phyloP scores from a whole-genome alignment of 2,797 vertebrate species.

The Rhincodon typus region DNA sequence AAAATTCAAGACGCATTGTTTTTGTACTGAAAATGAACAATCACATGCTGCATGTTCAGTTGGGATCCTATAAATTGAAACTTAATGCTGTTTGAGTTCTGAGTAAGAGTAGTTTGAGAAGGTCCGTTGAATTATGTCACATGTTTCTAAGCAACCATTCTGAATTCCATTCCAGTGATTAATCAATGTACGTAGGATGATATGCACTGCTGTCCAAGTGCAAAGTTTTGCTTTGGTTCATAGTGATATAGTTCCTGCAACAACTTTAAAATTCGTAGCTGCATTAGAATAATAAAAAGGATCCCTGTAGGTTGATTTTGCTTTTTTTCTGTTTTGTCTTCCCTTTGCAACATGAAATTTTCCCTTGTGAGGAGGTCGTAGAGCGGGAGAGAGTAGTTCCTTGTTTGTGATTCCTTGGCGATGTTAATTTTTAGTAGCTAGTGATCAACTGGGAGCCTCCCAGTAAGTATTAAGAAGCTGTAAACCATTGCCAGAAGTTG shows the following conservation, averaged over 20 bases:
- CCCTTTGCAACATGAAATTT: background rate
- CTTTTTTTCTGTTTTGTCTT: background rate
- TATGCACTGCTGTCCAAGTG: background rate
- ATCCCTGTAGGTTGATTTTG: background rate
- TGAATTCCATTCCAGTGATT: background rate
- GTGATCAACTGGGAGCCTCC: background rate
- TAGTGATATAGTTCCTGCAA: background rate
- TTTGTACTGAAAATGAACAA: background rate
- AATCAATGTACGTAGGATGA: background rate
- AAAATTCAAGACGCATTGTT: background rate
- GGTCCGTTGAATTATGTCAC: background rate
- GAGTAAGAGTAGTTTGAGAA: background rate
- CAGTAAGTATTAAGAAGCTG: background rate
- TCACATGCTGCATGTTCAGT: background rate
- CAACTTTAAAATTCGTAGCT: background rate
- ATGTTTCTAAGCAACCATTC: background rate
- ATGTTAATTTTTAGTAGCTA: background rate
- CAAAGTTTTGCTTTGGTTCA: background rate
- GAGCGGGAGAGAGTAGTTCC: background rate
- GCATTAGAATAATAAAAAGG: background rate
- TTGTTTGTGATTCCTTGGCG: background rate
- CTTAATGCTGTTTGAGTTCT: background rate
- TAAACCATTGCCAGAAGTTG: background rate
- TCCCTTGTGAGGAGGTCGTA: background rate
- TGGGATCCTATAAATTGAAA: background rate